phyloP scores from a whole-genome alignment of 2,797 vertebrate species.

The Periophthalmus magnuspinnatus region DNA sequence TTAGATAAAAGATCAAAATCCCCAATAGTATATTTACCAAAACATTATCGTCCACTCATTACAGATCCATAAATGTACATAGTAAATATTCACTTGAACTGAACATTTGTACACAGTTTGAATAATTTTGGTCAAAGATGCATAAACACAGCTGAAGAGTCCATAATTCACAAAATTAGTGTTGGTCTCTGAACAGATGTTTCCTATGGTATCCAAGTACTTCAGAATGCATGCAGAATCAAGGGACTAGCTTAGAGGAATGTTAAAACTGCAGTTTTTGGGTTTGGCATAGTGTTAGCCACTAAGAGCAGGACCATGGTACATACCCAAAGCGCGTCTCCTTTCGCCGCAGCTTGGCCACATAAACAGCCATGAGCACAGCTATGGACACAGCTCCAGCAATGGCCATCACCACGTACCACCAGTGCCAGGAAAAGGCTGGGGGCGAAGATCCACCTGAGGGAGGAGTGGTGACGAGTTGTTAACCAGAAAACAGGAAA shows the following conservation, averaged over 20 bases:
- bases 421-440: conserved; percentile 90
- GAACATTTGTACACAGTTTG: background rate
- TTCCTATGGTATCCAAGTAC: conserved; percentile 9
- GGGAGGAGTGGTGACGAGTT: conserved; percentile 21
- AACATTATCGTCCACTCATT: background rate
- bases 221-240: conserved; percentile 24
- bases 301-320: conserved; percentile 7
- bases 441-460: conserved; percentile 52
- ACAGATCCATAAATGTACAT: background rate
- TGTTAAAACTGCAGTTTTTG: conserved; percentile 18
- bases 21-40: background rate
- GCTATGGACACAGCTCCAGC: conserved; percentile 77
- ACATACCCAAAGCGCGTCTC: conserved; percentile 90
- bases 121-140: background rate
- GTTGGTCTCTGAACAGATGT: conserved; percentile 31
- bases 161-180: conserved; percentile 12
- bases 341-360: conserved; percentile 83
- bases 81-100: background rate
- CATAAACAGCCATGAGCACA: conserved; percentile 81
- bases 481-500: conserved; percentile 3
- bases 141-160: conserved; percentile 30
- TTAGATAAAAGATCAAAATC: conserved; percentile 4
- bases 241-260: conserved; percentile 20
- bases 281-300: conserved; percentile 36
- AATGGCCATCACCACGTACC: conserved; percentile 87